These are phyloP conservation scores for Tanypteryx hageni DNA, from an alignment of 2,888 invertebrate genomes.

Conservation along the genomic window DNA sequence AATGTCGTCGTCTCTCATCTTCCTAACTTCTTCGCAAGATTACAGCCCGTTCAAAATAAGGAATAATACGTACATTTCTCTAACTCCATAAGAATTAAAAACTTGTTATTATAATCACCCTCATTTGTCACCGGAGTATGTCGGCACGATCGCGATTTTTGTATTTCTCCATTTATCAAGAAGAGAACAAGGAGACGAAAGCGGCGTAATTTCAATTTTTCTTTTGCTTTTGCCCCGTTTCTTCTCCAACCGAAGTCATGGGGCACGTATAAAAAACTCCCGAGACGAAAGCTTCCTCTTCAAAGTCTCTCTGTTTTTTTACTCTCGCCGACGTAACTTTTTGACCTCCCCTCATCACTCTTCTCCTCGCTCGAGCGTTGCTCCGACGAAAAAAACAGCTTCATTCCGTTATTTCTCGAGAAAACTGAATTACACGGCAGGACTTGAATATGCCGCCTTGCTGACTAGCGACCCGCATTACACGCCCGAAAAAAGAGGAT, in stretches of 20 bases:
- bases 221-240: constrained; percentile 20
- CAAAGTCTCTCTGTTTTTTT: neutral
- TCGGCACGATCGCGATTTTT: neutral
- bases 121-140: no score
- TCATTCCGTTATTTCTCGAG: constrained; percentile 21
- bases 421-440: constrained; percentile 23
- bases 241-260: neutral
- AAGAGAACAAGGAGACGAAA: neutral
- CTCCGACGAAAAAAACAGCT: constrained; percentile 36
- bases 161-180: neutral
- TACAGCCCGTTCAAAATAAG: no score
- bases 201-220: constrained; percentile 23
- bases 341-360: constrained; percentile 59
- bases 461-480: constrained; percentile 8
- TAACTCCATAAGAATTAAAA: no score
- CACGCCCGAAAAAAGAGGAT: no score
- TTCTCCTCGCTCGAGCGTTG: neutral
- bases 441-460: constrained; percentile 38
- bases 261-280: neutral
- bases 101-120: no score
- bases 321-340: constrained; percentile 17
- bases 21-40: no score
- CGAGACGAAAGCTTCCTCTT: neutral
- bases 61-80: no score
- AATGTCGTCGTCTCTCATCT: no score